Evolutionary conservation across 2,888 invertebrate genomes (phyloP).

Genomic region (Blomia tropicalis): DNA sequence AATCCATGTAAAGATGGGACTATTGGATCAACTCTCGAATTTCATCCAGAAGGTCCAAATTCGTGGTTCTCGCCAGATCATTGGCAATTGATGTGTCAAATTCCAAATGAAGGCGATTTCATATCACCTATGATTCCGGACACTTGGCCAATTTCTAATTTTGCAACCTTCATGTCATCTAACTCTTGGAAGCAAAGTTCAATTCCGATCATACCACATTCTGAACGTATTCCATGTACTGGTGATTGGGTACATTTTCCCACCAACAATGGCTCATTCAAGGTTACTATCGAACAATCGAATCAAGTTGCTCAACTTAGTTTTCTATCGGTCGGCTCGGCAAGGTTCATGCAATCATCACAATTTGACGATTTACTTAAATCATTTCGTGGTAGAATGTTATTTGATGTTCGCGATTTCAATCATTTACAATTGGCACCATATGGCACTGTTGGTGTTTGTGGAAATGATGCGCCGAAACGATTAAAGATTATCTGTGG

Average conservation of each 20-base stretch:
- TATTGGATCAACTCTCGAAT: neutral
- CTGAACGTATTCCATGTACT: conserved; percentile 5
- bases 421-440: neutral
- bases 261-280: neutral
- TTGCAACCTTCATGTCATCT: conserved; percentile 3
- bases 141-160: neutral
- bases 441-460: neutral
- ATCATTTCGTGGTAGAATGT: conserved; percentile 8
- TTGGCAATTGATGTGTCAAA: conserved; percentile 5
- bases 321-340: neutral
- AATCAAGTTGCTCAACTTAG: neutral
- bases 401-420: neutral
- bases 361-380: neutral
- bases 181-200: neutral
- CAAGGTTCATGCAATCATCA: neutral
- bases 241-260: neutral
- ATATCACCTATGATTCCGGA: neutral
- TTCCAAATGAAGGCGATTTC: neutral
- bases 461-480: conserved; percentile 13
- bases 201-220: neutral
- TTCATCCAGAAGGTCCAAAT: neutral
- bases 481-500: neutral
- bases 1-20: neutral
- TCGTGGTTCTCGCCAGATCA: conserved; percentile 1
- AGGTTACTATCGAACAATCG: neutral